Percentiles rank a stretch among this genome's conserved stretches.
Evolutionary conservation across 2,113 vertebrate genomes (phyloP).

Genomic region (Capreolus pygargus): DNA sequence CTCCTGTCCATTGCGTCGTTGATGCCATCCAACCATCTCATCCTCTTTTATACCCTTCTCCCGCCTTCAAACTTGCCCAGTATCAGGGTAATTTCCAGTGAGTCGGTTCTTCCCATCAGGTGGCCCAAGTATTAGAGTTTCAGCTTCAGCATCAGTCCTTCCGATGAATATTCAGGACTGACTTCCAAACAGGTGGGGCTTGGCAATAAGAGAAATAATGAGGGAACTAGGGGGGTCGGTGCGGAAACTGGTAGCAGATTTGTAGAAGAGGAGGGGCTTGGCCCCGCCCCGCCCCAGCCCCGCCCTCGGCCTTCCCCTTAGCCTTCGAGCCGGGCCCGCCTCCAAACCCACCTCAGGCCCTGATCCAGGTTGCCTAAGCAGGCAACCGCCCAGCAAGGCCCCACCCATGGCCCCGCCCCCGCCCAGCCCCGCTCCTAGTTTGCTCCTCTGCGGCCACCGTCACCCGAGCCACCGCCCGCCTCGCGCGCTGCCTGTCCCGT

Average conservation of each 20-base stretch:
- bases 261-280: too few relatives aligned
- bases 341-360: not conserved
- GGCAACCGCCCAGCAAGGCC: not conserved
- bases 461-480: not conserved
- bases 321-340: not conserved
- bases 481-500: not conserved
- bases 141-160: not conserved
- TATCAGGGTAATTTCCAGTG: not conserved
- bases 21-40: not conserved
- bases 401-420: not conserved
- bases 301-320: not conserved
- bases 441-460: conserved; percentile 57
- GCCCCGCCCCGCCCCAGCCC: too few relatives aligned
- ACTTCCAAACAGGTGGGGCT: not conserved
- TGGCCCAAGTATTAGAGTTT: not conserved
- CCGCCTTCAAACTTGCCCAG: not conserved
- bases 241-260: not conserved
- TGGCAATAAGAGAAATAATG: fast-evolving
- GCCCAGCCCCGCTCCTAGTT: not conserved
- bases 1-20: not conserved
- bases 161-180: not conserved
- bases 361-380: not conserved
- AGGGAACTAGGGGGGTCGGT: fast-evolving
- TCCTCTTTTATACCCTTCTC: not conserved
- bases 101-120: not conserved